Evolutionary conservation across 1,140 invertebrate genomes (phyloP), one percentile per base, ranked within the genome.

Genomic region (Trachymyrmex cornetzi): DNA sequence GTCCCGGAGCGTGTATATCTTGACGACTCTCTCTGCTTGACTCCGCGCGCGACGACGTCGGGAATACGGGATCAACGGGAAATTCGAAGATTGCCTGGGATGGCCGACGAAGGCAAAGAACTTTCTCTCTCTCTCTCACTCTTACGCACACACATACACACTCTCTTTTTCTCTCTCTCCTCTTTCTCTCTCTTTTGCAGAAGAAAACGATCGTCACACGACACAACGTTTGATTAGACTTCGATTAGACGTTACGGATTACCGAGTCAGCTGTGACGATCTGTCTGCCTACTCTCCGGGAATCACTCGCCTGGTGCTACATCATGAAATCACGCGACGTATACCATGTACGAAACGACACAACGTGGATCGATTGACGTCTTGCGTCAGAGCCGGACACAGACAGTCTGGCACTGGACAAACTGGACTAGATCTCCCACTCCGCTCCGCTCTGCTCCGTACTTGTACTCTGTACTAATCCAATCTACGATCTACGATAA

Each of bases 291-390:
- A n/a, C 16, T 55, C 11, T 55, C 34, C 66, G 38, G 55, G 22
- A 9, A 82, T 16, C 30, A 12, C 38, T 38, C 38, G 12, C 19
- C 14, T 50, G 5, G 19, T 34, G 80, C 80, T 84, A 84, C 80
- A 84, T 84, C 57, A 22, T 84, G 80, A 75, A 84, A 61, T 24
- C 69, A 6, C 38, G 24, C 69, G 57, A 4, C 38, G 67, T 63
- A 75, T 50, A 55, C 30, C 48, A 61, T 44, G 55, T 61, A 74
- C 14, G n/a, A 61, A 63, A 84, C 80, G 22, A 24, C 55, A 61
- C 69, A 5, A 7, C 19, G n/a, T n/a, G 12, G 44, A 75, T 82
- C 69, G 80, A 84, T 82, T 48, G 38, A 82, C 30, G 66, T 34
- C 38, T 44, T 38, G 55, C 44, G 24, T 84, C 80, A 71, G 50